Base-by-base conservation (phyloP, 2,888 invertebrate genomes). In the Calliopum simillimum region DNA sequence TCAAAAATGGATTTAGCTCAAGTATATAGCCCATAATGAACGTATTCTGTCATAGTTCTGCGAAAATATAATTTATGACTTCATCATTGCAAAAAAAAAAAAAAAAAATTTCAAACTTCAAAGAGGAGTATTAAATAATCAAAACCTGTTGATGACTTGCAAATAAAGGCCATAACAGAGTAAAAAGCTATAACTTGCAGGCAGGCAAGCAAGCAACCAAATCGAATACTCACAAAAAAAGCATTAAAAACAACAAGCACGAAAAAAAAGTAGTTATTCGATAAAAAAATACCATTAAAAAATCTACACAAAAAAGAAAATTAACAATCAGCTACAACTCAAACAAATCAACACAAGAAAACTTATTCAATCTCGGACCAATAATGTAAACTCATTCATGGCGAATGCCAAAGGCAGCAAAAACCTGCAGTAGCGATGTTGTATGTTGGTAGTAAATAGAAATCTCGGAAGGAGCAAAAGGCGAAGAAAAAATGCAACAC, bases 81-180 rank as follows among this genome's bases (percentile, higher is more conserved):
- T 68, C 55, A 71, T 55, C 68, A 67, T 43, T 63, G 49, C 43
- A 19, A 62, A 49, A 21, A 47, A 63, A 56, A 13, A 55, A n/a
- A n/a, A n/a, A n/a, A n/a, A n/a, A n/a, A n/a, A n/a, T n/a, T n/a
- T n/a, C n/a, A n/a, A 69, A 63, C 63, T 33, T 56, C 47, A 44
- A 56, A 56, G 43, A 58, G 44, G 47, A 13, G 66, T 58, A 67
- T 56, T 46, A 16, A 43, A 14, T n/a, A 49, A 64, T 63, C n/a
- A 80, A 80, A 79, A 80, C 79, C 80, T 80, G 80, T 80, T 80
- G 79, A 79, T 78, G 80, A 80, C 79, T 81, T 80, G 81, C 80
- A 21, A 14, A 33, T 8, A 33, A 6, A 33, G 33, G 5, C 2
- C 6, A 2, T 14, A 19, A 49, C 55, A 55, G 25, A 58, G 25